These are phyloP conservation scores for Blastobasis lacticolella DNA, from an alignment of 2,888 invertebrate species.

Conservation along the genomic window DNA sequence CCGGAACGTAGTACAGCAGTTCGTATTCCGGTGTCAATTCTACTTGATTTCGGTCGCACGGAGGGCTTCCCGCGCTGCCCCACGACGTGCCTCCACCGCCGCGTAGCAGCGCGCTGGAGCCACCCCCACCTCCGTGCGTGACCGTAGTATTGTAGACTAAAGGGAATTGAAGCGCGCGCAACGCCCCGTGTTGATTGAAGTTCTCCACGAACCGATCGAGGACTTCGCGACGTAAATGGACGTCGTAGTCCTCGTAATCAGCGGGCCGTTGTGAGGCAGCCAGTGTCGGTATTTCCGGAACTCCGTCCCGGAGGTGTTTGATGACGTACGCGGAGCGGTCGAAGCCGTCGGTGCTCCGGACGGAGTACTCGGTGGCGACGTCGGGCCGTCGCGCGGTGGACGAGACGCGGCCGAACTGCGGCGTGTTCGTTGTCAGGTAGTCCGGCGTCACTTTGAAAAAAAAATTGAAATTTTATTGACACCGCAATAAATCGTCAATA, in stretches of 20 bases:
- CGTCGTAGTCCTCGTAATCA: conserved; percentile 46
- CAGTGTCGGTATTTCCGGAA: too few relatives aligned
- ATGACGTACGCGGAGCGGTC: conserved; percentile 47
- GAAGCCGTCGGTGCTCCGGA: conserved; percentile 22
- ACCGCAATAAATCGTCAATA: too few relatives aligned
- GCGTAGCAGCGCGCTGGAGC: conserved; percentile 25
- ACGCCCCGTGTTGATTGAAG: conserved; percentile 52
- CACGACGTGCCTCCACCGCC: conserved; percentile 12
- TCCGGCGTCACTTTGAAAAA: too few relatives aligned
- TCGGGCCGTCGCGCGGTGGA: background rate
- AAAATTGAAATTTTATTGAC: too few relatives aligned
- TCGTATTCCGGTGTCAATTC: conserved; percentile 60
- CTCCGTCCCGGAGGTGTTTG: conserved; percentile 42
- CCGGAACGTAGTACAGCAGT: conserved; percentile 60
- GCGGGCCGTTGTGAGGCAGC: too few relatives aligned
- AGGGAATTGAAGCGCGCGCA: conserved; percentile 52
- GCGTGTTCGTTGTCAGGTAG: too few relatives aligned
- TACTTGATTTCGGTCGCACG: conserved; percentile 41
- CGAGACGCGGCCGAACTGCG: too few relatives aligned
- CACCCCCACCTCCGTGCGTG: conserved; percentile 26
- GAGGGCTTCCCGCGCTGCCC: conserved; percentile 28
- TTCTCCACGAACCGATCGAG: conserved; percentile 50
- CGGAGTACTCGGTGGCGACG: background rate
- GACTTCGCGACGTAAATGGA: conserved; percentile 43
- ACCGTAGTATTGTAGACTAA: conserved; percentile 54